phyloP scores from a whole-genome alignment of 1,140 invertebrate species.

The Arion vulgaris region DNA sequence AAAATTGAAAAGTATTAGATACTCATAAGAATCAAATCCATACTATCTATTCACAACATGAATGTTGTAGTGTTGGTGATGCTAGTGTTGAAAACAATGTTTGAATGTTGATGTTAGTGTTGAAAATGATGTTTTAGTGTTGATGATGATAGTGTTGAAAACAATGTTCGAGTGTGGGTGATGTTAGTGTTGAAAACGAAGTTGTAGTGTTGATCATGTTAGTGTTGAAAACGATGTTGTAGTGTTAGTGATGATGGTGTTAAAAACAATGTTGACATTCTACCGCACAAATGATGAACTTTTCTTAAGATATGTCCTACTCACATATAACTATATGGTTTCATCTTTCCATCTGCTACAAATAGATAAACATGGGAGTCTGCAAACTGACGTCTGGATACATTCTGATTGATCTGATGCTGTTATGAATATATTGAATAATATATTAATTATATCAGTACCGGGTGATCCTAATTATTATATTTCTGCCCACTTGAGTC shows the following conservation, averaged over 20 bases:
- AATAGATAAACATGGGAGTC: neutral
- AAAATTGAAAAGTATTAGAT: too few species aligned
- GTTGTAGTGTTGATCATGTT: neutral
- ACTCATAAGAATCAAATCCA: too few species aligned
- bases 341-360: slow-evolving; percentile 10
- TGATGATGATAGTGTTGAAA: neutral
- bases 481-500: too few species aligned
- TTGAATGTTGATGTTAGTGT: neutral
- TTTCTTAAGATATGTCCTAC: neutral
- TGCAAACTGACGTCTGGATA: too few species aligned
- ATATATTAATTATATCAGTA: too few species aligned
- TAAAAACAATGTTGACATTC: neutral
- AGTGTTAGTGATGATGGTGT: too few species aligned
- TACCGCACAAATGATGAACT: slow-evolving; percentile 6
- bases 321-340: slow-evolving; percentile 27
- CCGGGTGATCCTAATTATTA: too few species aligned
- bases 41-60: too few species aligned
- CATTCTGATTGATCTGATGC: too few species aligned
- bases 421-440: too few species aligned
- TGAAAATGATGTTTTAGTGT: neutral
- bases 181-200: too few species aligned
- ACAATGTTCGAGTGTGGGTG: too few species aligned
- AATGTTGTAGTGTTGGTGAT: neutral
- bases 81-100: neutral
- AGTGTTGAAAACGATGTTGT: neutral